Base-by-base conservation (phyloP, 2,888 invertebrate species). In the Boloria selene region DNA sequence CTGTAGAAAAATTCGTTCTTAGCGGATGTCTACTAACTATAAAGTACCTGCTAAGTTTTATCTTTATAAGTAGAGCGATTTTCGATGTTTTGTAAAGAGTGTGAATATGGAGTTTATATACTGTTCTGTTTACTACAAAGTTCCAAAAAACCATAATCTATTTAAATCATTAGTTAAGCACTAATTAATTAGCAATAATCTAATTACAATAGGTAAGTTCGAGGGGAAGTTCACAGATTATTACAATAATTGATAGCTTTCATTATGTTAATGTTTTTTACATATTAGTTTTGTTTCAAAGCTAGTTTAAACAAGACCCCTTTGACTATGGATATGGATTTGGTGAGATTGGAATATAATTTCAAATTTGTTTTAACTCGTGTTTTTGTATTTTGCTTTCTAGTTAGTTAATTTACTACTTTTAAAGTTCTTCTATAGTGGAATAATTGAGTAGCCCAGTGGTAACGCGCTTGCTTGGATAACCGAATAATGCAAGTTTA, bases 141-240 rank as follows among this genome's bases (percentile, higher is more conserved):
- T 49, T 4, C 16, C 16, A 7, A 16, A 49, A n/a, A 49, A 50
- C 17, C 7, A 38, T 7, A 50, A 50, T 3, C 13, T 13, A 22
- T 50, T 16, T 10, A 2, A 17, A 17, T 50, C 14, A 18, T 60
- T 60, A 60, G 59, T 50, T 59, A 59, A 60, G 38, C 17, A 59
- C 16, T 49, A 22, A 26, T 58, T 10, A 38, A 50, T 49, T 26
- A 31, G 5, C 26, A 26, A 59, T 49, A 59, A 22, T 10, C 10
- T 58, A 47, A 60, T 60, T 60, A 50, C 55, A 44, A 47, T 49
- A 16, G 47, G 16, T 58, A 49, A 16, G 7, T 38, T 54, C 38
- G 26, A 14, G 10, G 10, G 14, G 18, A 26, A 31, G 5, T 52
- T 52, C 17, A 18, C 6, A 55, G 7, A 56, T 44, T 3, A 56